Evolutionary conservation across 1,140 invertebrate genomes (phyloP).

Genomic region (Euura saliciscinereae): DNA sequence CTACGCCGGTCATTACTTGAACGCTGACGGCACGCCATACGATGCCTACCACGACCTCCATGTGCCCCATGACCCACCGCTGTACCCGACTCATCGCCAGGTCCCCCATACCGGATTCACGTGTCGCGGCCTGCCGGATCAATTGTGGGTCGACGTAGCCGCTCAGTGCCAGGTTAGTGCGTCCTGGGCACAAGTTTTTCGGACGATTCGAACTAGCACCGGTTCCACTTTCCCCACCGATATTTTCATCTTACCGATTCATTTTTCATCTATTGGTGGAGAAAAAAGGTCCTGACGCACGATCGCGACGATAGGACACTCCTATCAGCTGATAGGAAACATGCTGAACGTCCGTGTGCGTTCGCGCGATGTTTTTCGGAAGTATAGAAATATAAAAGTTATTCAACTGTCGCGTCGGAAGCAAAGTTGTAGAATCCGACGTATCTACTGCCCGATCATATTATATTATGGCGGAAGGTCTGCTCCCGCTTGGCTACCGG

Average conservation of each 20-base stretch:
- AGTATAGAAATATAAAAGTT: not conserved
- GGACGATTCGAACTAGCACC: no score
- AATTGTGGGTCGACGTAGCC: slow-evolving; percentile 62
- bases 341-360: no score
- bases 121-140: slow-evolving; percentile 52
- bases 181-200: not conserved
- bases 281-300: no score
- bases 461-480: not conserved
- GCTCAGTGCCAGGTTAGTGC: slow-evolving; percentile 59
- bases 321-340: no score
- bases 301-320: no score
- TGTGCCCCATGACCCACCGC: slow-evolving; percentile 61
- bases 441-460: not conserved
- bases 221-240: no score
- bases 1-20: slow-evolving; percentile 35
- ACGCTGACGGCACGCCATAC: slow-evolving; percentile 46
- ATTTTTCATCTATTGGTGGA: no score
- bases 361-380: no score
- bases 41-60: slow-evolving; percentile 64
- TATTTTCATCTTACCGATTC: no score
- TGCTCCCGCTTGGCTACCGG: not conserved
- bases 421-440: not conserved
- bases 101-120: slow-evolving; percentile 58
- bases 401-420: slow-evolving; percentile 6
- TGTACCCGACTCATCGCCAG: slow-evolving; percentile 57